Conservation (phyloP, 2,113 vertebrate species). For the Tragelaphus scriptus region DNA sequence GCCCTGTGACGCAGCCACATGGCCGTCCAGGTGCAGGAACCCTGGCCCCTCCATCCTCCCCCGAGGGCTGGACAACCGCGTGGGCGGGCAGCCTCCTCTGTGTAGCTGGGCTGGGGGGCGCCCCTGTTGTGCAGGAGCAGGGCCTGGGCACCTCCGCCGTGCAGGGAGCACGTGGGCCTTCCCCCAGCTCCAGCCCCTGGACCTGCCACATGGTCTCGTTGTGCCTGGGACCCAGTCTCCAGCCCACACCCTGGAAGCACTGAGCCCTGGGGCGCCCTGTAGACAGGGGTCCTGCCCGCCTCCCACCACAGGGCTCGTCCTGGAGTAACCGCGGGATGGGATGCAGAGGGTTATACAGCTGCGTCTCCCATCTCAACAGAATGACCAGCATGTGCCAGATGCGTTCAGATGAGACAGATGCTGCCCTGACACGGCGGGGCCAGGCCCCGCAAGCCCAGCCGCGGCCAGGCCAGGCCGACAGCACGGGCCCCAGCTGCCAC, state of each 20-base stretch:
- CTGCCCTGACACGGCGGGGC: accelerated
- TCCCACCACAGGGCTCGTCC: neutral
- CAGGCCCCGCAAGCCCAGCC: neutral
- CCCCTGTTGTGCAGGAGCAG: too few relatives aligned
- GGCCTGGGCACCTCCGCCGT: too few relatives aligned
- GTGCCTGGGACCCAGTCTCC: neutral
- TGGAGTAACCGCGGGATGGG: too few relatives aligned
- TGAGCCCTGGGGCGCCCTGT: neutral
- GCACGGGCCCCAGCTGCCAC: neutral
- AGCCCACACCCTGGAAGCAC: neutral
- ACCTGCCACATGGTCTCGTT: accelerated
- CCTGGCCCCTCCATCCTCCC: neutral
- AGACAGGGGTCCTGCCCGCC: neutral
- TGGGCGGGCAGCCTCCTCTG: neutral
- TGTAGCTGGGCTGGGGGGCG: too few relatives aligned
- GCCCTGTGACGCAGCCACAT: neutral
- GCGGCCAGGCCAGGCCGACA: accelerated
- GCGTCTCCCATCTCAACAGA: neutral
- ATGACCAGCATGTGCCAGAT: neutral
- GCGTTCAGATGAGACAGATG: accelerated
- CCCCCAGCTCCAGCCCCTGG: neutral
- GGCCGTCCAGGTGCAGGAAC: accelerated
- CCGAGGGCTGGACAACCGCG: accelerated
- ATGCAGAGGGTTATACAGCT: accelerated
- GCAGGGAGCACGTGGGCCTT: neutral